Conservation (phyloP, 23 tunicate species). For the Ciona savignyi region DNA sequence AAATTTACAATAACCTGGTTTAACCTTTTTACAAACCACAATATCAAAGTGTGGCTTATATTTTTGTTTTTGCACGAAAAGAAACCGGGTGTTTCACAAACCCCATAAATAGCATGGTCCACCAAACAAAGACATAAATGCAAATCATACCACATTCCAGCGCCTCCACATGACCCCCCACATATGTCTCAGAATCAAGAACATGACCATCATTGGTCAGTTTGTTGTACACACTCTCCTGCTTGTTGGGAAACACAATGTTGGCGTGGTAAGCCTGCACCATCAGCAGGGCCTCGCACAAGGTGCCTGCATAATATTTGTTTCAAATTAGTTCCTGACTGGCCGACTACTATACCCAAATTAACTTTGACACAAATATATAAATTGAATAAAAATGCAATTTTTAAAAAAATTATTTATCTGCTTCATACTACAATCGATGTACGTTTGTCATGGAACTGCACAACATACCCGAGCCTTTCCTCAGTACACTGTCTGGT, state of each 20-base stretch:
- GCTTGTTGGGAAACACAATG: conserved; percentile 90
- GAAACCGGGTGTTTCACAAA: too few relatives aligned
- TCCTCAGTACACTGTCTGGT: conserved; percentile 88
- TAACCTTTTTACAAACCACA: neutral
- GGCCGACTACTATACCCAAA: neutral
- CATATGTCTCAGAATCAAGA: conserved; percentile 93
- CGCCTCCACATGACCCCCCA: conserved; percentile 98
- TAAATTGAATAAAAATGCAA: neutral
- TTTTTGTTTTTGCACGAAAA: too few relatives aligned
- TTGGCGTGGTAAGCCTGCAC: conserved; percentile 95
- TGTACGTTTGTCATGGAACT: too few relatives aligned
- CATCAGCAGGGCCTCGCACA: conserved; percentile 97
- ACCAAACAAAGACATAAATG: too few relatives aligned
- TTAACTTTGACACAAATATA: too few relatives aligned
- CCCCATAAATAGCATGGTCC: too few relatives aligned
- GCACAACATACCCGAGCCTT: conserved; percentile 83
- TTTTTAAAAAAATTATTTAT: too few relatives aligned
- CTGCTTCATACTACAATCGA: too few relatives aligned
- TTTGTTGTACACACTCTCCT: conserved; percentile 70
- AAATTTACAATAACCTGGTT: too few relatives aligned
- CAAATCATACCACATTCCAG: conserved; percentile 87
- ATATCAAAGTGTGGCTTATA: too few relatives aligned
- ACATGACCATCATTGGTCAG: conserved; percentile 91
- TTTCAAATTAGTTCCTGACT: neutral
- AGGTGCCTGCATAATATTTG: conserved; percentile 37